Evolutionary conservation across 1,140 invertebrate genomes (phyloP).

Genomic region (Watersipora subatra): DNA sequence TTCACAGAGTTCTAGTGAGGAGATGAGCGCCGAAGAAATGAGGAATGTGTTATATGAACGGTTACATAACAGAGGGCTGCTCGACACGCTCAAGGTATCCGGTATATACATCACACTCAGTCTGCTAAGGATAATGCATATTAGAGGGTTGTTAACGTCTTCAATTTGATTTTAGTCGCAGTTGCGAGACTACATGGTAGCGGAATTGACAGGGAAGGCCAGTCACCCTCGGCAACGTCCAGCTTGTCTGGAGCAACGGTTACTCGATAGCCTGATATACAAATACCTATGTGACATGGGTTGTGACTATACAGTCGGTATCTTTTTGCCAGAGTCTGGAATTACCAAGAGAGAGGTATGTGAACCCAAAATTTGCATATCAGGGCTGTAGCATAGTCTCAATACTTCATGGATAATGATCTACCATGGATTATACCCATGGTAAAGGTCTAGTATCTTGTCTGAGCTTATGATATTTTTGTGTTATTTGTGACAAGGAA

Average conservation of each 20-base stretch:
- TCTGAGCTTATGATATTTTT: too few species aligned
- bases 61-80: background rate
- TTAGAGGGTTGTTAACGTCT: too few species aligned
- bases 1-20: background rate
- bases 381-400: too few species aligned
- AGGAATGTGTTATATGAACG: background rate
- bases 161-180: background rate
- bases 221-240: too few species aligned
- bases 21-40: background rate
- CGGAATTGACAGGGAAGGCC: background rate
- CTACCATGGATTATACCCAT: too few species aligned
- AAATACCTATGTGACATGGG: background rate
- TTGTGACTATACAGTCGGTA: background rate
- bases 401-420: too few species aligned
- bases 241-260: too few species aligned
- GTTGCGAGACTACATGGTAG: background rate
- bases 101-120: too few species aligned
- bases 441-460: too few species aligned
- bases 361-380: too few species aligned
- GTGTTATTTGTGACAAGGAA: too few species aligned
- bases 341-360: background rate
- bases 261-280: background rate
- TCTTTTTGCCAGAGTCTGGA: background rate
- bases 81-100: background rate
- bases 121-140: too few species aligned